Base-by-base conservation (phyloP, 2,797 vertebrate genomes). In the Aeoliscus strigatus region DNA sequence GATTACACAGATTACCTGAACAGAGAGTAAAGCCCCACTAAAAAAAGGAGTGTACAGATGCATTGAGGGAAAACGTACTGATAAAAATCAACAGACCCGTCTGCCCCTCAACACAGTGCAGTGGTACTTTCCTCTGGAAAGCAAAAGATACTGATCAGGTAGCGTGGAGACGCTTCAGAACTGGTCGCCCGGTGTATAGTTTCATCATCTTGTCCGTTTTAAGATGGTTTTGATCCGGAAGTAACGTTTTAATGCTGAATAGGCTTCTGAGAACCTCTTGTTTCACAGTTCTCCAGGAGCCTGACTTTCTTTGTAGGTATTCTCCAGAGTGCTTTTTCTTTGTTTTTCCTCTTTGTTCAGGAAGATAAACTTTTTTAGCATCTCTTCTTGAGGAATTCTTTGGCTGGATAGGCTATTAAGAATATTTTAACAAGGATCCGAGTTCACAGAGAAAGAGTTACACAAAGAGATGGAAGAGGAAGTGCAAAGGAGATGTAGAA, bases 1-100 rank as follows among this genome's bases (percentile, higher is more conserved):
- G 62, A 73, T 68, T 64, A 66, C 40, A 64, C 26, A 72, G 61
- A 68, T 61, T 52, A 41, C 17, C 40, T 63, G 37, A 33, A n/a
- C 36, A 21, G 50, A 15, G 33, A 42, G 25, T 45, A 66, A 70
- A 65, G 43, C 25, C 3, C 37, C 48, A 60, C 9, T 53, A 39
- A 60, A 29, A 58, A 28, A 41, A 40, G 5, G 13, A 12, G 23
- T 21, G 14, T 42, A 16, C 31, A 41, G 8, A 32, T 4, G 7
- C n/a, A 30, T 14, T 4, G 18, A 13, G 34, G 24, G 18, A n/a
- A 39, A n/a, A n/a, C n/a, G n/a, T n/a, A 40, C 18, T 21, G 29
- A 34, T 17, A 14, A 6, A 52, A 3, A 17, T 5, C 17, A 28
- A 12, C 3, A 18, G 6, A 55, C 9, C 2, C 8, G 3, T 13